These are phyloP conservation scores for Otolemur crassicaudatus DNA, from an alignment of 2,797 vertebrate species.

Conservation along the genomic window DNA sequence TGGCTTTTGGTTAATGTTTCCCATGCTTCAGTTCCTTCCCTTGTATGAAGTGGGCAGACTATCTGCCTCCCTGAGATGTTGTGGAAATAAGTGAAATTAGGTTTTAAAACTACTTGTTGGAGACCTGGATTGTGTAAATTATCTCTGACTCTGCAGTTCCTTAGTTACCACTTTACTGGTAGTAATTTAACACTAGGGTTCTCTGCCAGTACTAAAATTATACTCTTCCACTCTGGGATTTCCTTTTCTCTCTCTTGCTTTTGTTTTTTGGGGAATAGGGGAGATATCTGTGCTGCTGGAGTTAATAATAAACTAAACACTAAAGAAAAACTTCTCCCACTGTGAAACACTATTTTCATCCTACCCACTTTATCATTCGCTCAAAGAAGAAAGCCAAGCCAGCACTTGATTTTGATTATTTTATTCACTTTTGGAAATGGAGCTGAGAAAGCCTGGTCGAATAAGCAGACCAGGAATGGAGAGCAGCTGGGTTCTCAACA, in stretches of 20 bases:
- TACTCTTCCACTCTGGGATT: constrained; percentile 43
- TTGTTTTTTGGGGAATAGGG: constrained; percentile 62
- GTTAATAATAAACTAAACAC: constrained; percentile 26
- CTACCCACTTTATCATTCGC: neutral
- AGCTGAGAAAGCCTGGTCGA: neutral
- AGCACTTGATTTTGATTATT: constrained; percentile 46
- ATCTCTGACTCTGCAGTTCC: constrained; percentile 63
- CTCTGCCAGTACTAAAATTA: constrained; percentile 80
- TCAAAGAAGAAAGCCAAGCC: constrained; percentile 40
- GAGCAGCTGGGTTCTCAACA: neutral
- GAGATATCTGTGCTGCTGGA: constrained; percentile 27
- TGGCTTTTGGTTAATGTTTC: constrained; percentile 43
- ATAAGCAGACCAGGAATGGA: constrained; percentile 26
- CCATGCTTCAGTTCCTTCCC: constrained; percentile 31
- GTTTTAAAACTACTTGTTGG: constrained; percentile 57
- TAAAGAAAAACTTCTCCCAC: constrained; percentile 29
- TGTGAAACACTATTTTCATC: constrained; percentile 56
- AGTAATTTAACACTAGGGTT: constrained; percentile 75
- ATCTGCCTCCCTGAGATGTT: constrained; percentile 4
- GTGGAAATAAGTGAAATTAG: constrained; percentile 58
- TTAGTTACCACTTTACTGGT: constrained; percentile 73
- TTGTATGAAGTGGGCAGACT: constrained; percentile 7
- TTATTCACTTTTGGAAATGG: constrained; percentile 31
- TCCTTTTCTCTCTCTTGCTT: constrained; percentile 68
- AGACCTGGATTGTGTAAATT: constrained; percentile 57